These are phyloP conservation scores for Scaptomyza tumidula DNA, from an alignment of 2,888 invertebrate species.

Conservation along the genomic window DNA sequence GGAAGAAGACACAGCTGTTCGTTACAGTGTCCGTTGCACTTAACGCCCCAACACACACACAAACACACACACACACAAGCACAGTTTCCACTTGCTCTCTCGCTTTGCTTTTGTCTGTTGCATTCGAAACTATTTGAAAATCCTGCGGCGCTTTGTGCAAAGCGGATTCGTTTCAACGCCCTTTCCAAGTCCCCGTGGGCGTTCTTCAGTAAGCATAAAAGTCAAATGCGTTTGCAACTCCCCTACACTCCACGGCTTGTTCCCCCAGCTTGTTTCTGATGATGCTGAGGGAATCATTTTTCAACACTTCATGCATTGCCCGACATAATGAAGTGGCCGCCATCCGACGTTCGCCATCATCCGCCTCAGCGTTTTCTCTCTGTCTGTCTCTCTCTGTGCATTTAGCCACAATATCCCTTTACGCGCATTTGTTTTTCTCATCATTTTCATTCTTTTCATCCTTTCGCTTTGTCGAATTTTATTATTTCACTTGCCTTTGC, in stretches of 20 bases:
- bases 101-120: constrained; percentile 55
- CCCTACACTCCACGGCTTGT: neutral
- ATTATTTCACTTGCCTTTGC: constrained; percentile 69
- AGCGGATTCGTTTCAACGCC: constrained; percentile 75
- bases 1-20: constrained; percentile 50
- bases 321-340: constrained; percentile 77
- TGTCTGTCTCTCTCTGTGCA: constrained; percentile 30
- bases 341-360: constrained; percentile 28
- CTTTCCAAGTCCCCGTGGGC: constrained; percentile 51
- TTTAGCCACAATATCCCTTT: constrained; percentile 73
- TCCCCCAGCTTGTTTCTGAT: constrained; percentile 12
- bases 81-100: constrained; percentile 42
- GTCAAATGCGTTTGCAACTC: constrained; percentile 75
- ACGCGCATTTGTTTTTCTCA: constrained; percentile 63
- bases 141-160: constrained; percentile 75
- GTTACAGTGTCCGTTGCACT: constrained; percentile 68
- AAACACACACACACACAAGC: neutral
- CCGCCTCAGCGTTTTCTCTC: constrained; percentile 8
- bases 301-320: constrained; percentile 78
- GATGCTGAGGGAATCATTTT: constrained; percentile 76
- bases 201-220: constrained; percentile 68
- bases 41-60: constrained; percentile 39
- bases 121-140: constrained; percentile 72
- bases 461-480: constrained; percentile 58
- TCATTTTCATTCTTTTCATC: constrained; percentile 32